Conservation (phyloP, 2,888 invertebrate species). For the Rotaria magnacalcarata region DNA sequence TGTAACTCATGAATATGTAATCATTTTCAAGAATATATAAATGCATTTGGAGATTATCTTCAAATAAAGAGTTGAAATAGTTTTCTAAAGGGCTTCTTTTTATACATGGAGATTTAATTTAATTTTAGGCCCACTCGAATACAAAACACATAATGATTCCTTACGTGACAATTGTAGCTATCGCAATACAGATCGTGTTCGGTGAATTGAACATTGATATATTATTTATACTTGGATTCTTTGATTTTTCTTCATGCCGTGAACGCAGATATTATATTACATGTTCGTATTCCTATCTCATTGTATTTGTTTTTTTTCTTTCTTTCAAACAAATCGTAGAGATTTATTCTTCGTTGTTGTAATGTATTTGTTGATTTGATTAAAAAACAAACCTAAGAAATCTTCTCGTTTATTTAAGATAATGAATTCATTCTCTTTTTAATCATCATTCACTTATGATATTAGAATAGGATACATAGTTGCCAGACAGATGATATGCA, state of each 20-base stretch:
- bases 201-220: not conserved
- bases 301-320: not conserved
- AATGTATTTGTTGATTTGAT: not conserved
- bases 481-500: no score
- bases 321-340: not conserved
- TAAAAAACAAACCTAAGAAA: not conserved
- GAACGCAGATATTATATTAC: not conserved
- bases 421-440: not conserved
- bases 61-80: no score
- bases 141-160: constrained; percentile 45
- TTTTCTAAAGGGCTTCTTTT: no score
- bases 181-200: constrained; percentile 41
- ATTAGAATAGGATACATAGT: no score
- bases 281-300: not conserved
- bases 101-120: not conserved
- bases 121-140: constrained; percentile 37
- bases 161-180: constrained; percentile 44
- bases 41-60: no score
- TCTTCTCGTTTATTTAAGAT: not conserved
- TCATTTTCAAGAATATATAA: no score
- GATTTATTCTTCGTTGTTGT: not conserved
- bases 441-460: no score
- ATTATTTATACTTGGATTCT: no score
- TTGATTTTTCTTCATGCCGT: no score
- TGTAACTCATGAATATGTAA: no score